phyloP scores from a whole-genome alignment of 2,113 vertebrate genomes.

The Natator depressus region DNA sequence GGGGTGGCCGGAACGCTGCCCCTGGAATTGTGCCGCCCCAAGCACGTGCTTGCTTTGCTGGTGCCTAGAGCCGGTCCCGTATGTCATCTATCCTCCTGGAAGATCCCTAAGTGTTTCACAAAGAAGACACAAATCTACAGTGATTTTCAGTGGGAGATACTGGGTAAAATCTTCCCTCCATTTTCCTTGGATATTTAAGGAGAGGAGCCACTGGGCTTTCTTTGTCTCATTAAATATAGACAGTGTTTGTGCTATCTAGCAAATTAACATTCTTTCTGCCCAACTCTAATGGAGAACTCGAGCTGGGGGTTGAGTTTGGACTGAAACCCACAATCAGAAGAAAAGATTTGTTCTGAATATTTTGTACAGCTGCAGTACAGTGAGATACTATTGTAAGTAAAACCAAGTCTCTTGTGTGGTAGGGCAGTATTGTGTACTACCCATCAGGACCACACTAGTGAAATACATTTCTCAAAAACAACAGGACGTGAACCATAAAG shows the following conservation, averaged over 20 bases:
- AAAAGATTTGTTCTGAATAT: neutral
- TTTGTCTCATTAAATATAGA: neutral
- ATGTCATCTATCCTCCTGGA: neutral
- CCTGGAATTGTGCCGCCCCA: no score
- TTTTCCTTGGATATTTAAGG: neutral
- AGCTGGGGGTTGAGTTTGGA: neutral
- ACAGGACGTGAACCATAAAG: neutral
- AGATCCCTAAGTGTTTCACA: neutral
- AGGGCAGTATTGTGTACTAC: neutral
- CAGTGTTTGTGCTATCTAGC: neutral
- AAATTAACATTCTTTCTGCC: neutral
- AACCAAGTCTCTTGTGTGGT: neutral
- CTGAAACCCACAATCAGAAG: neutral
- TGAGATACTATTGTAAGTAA: neutral
- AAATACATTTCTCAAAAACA: neutral
- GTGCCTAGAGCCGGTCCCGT: no score
- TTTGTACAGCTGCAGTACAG: neutral
- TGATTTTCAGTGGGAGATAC: neutral
- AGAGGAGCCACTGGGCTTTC: neutral
- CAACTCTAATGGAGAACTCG: neutral
- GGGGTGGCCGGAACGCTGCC: no score
- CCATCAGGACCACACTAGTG: neutral
- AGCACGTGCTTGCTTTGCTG: no score
- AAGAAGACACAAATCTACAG: neutral
- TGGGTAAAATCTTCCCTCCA: neutral